These are phyloP conservation scores for Cryptomyrus ogoouensis DNA, from an alignment of 2,113 vertebrate species.

Conservation along the genomic window DNA sequence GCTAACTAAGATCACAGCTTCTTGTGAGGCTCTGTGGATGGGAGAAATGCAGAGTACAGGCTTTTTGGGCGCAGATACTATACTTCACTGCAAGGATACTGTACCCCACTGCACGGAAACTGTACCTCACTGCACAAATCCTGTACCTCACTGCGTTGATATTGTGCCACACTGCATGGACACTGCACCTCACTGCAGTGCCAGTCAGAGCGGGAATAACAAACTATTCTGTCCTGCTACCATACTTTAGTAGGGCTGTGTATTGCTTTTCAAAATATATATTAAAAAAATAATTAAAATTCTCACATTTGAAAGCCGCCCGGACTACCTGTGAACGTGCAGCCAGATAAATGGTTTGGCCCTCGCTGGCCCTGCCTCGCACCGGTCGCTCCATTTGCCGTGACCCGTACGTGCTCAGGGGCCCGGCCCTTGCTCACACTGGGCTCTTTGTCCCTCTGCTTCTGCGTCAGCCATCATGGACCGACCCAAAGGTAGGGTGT, in stretches of 20 bases:
- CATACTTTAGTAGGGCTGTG: neutral
- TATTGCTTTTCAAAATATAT: neutral
- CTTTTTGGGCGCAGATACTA: neutral
- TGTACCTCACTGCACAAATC: neutral
- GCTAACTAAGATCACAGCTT: no score
- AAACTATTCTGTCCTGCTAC: neutral
- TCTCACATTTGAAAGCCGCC: neutral
- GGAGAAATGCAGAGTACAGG: neutral
- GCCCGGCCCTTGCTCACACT: slow-evolving; percentile 41
- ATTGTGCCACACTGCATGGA: neutral
- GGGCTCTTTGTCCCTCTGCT: slow-evolving; percentile 51
- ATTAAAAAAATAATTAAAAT: neutral
- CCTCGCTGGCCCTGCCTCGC: neutral
- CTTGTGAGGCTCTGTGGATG: neutral
- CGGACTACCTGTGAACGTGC: neutral
- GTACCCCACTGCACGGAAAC: neutral
- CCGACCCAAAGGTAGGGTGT: neutral
- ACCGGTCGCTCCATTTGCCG: slow-evolving; percentile 33
- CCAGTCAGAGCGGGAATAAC: neutral
- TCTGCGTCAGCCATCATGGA: slow-evolving; percentile 32
- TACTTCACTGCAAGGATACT: neutral
- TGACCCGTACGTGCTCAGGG: slow-evolving; percentile 55
- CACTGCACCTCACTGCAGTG: neutral
- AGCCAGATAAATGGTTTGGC: neutral
- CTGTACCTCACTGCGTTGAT: no score